Evolutionary conservation across 1,140 invertebrate species (phyloP).

Genomic region (Portunus trituberculatus): DNA sequence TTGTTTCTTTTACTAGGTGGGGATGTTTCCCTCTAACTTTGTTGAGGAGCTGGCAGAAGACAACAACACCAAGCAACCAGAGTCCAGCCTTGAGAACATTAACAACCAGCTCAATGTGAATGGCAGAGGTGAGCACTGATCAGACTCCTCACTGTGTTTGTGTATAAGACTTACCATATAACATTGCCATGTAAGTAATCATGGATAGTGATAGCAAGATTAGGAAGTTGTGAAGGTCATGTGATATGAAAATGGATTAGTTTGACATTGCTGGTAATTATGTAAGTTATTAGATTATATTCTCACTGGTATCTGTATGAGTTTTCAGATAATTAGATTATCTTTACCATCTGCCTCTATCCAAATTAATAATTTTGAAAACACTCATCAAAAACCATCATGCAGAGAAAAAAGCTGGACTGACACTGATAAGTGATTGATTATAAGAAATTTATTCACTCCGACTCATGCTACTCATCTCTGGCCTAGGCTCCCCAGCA

Average conservation of each 20-base stretch:
- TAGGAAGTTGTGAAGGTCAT: too few species aligned
- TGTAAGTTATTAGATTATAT: too few species aligned
- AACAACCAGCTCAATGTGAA: conserved; percentile 75
- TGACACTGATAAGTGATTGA: neutral
- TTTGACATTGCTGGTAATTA: too few species aligned
- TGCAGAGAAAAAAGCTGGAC: neutral
- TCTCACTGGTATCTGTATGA: too few species aligned
- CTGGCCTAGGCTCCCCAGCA: neutral
- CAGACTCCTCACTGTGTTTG: too few species aligned
- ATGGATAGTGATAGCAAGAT: too few species aligned
- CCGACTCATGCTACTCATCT: neutral
- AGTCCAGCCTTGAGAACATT: conserved; percentile 66
- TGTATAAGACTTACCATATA: too few species aligned
- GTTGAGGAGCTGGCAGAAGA: conserved; percentile 85
- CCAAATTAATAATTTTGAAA: too few species aligned
- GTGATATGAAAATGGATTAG: too few species aligned
- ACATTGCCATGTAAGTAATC: too few species aligned
- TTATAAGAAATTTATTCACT: neutral
- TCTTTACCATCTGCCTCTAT: too few species aligned
- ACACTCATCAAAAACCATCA: neutral
- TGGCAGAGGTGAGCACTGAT: conserved; percentile 75
- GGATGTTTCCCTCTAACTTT: conserved; percentile 97
- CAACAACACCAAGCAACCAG: conserved; percentile 74
- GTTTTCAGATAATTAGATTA: too few species aligned
- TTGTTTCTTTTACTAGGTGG: conserved; percentile 81